Evolutionary conservation across 2,888 invertebrate species (phyloP).

Genomic region (Thera britannica): DNA sequence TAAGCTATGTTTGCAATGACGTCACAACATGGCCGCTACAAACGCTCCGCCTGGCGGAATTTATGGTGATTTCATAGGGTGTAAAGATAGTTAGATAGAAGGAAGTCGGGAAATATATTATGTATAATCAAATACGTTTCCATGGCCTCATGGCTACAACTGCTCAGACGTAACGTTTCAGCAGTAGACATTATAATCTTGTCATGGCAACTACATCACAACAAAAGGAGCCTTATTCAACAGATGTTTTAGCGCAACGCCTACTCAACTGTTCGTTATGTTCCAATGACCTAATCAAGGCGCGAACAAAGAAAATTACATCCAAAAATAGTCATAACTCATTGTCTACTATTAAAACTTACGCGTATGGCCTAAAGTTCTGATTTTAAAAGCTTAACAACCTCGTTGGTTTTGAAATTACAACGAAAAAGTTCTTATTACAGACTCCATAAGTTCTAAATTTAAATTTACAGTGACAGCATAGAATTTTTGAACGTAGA

Average conservation of each 20-base stretch:
- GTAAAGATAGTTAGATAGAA: slow-evolving; percentile 20
- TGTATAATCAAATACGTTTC: not conserved
- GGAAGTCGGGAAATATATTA: slow-evolving; percentile 7
- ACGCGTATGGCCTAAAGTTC: slow-evolving; percentile 46
- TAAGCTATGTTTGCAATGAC: slow-evolving; percentile 29
- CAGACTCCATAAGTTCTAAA: slow-evolving; percentile 54
- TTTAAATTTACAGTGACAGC: slow-evolving; percentile 58
- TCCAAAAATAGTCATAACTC: slow-evolving; percentile 49
- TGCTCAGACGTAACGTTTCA: slow-evolving; percentile 11
- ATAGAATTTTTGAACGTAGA: slow-evolving; percentile 56
- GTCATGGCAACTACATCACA: slow-evolving; percentile 34
- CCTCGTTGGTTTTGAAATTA: slow-evolving; percentile 32
- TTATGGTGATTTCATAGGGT: slow-evolving; percentile 32
- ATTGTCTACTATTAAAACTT: slow-evolving; percentile 63
- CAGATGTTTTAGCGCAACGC: slow-evolving; percentile 30
- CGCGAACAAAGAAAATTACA: slow-evolving; percentile 38
- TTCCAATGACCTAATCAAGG: slow-evolving; percentile 39
- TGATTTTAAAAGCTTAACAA: slow-evolving; percentile 29
- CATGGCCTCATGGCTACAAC: slow-evolving; percentile 14
- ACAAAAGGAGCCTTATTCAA: slow-evolving; percentile 25
- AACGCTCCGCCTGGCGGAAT: slow-evolving; percentile 22
- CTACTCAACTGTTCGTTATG: slow-evolving; percentile 14
- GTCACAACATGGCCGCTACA: slow-evolving; percentile 36
- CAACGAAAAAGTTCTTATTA: slow-evolving; percentile 43
- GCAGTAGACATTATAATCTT: slow-evolving; percentile 19